Evolutionary conservation across 2,113 vertebrate genomes (phyloP), one percentile per base, ranked within the genome.

Genomic region (Aythya baeri): DNA sequence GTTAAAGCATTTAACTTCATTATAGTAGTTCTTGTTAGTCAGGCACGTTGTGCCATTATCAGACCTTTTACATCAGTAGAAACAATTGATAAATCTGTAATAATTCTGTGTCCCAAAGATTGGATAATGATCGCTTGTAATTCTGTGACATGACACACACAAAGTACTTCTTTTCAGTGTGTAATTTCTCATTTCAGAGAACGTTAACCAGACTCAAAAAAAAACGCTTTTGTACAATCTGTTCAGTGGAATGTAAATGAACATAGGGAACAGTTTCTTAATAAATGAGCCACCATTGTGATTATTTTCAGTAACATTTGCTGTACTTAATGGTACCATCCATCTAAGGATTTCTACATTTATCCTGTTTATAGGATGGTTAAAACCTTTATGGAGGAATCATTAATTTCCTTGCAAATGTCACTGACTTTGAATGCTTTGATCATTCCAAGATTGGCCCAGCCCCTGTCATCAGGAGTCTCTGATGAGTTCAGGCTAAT

Each of bases 361-460:
- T 97, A 97, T 97, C 95, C 97, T 97, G 90, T 97, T 97, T 97
- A 96, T 96, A 95, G 94, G 91, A 95, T 96, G 88, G 94, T 95
- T 97, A 97, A 97, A 97, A 96, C 94, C 91, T 97, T 97, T 92
- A 91, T 95, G 91, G 94, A 94, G 89, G 90, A 97, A 90, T 96
- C 97, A 97, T 97, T 98, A 98, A 98, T 98, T 98, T 98, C 89
- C 89, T 97, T 98, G 97, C 95, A 97, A 97, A 98, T 97, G 97
- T 97, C 97, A 97, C 96, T 96, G 94, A 96, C 94, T 98, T 97
- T 67, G 92, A 95, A 94, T 92, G 89, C 98, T 98, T 98, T 98
- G 97, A 98, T 98, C 98, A 94, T 83, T 68, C 12, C 52, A 97
- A 98, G 96, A 98, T 98, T 97, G 97, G 97, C 97, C 97, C 97